phyloP scores from a whole-genome alignment of 2,113 vertebrate genomes.

The Zosterops lateralis region DNA sequence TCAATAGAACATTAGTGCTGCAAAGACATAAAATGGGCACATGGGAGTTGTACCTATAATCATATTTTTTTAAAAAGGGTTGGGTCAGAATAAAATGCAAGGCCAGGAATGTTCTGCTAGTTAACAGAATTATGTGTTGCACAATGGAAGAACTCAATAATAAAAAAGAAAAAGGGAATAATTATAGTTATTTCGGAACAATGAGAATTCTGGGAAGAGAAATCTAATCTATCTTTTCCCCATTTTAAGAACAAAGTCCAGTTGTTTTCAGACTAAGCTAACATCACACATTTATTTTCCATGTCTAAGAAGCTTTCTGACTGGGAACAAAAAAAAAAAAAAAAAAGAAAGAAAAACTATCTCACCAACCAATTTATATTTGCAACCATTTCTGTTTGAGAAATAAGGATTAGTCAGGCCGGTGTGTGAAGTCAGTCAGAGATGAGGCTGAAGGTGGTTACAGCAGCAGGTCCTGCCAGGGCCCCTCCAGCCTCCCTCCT shows the following conservation, averaged over 20 bases:
- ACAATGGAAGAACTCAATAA: neutral
- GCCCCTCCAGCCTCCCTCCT: neutral
- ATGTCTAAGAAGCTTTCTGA: neutral
- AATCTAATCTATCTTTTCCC: neutral
- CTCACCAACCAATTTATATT: neutral
- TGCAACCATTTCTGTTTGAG: neutral
- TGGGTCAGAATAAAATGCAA: neutral
- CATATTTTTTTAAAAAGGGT: neutral
- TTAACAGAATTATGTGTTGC: neutral
- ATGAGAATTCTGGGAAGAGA: conserved; percentile 8
- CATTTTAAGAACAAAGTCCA: neutral
- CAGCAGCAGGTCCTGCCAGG: neutral
- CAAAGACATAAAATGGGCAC: neutral
- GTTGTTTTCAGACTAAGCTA: neutral
- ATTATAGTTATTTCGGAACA: conserved; percentile 53
- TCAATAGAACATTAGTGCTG: neutral
- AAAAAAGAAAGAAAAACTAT: neutral
- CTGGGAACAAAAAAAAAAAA: neutral
- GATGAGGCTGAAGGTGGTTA: neutral
- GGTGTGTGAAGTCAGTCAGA: neutral
- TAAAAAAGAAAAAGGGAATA: neutral
- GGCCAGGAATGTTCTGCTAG: neutral
- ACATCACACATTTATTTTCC: neutral
- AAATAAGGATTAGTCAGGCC: neutral
- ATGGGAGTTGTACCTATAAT: neutral